Base-by-base conservation (phyloP, 2,113 vertebrate genomes). In the Poecile atricapillus region DNA sequence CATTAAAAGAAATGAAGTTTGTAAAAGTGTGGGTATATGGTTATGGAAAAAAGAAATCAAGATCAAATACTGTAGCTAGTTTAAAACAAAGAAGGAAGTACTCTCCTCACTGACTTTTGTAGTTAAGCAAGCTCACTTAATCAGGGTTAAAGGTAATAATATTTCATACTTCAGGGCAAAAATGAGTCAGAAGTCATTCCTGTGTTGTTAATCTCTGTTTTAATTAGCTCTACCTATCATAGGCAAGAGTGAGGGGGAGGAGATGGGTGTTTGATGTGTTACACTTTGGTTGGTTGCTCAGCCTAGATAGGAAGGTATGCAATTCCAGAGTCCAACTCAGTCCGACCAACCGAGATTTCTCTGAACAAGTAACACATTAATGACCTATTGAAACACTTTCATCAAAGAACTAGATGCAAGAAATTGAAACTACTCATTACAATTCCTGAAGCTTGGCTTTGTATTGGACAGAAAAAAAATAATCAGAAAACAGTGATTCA, bases 281-380 rank as follows among this genome's bases (percentile, higher is more conserved):
- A 50, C 77, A 22, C 2, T 22, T 23, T 83, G 64, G 35, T 52
- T 75, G 47, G 49, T 53, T 47, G 71, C 84, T 81, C 81, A 95
- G 87, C 89, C 83, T 83, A 39, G 62, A 68, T 53, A 71, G 2
- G 52, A 71, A 78, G 35, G 59, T 28, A 53, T 0, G 3, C 20
- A 74, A 74, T 95, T 97, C 87, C 88, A 96, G 46, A 93, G 94
- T 88, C 91, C 85, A 95, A 78, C 33, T 65, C 30, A 62, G 33
- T 46, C 78, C 4, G 15, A 47, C 60, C 46, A 86, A 68, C 50
- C 59, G 59, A 79, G 21, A 86, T 35, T 43, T 80, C 60, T 90
- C 77, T 87, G 59, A 87, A 55, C 52, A 77, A 77, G 35, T 39
- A 83, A 82, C 47, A 65, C 58, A 50, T 71, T 73, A 60, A 71